These are phyloP conservation scores for Steatocranus sp. DNA, from an alignment of 2,797 vertebrate species.

Conservation along the genomic window DNA sequence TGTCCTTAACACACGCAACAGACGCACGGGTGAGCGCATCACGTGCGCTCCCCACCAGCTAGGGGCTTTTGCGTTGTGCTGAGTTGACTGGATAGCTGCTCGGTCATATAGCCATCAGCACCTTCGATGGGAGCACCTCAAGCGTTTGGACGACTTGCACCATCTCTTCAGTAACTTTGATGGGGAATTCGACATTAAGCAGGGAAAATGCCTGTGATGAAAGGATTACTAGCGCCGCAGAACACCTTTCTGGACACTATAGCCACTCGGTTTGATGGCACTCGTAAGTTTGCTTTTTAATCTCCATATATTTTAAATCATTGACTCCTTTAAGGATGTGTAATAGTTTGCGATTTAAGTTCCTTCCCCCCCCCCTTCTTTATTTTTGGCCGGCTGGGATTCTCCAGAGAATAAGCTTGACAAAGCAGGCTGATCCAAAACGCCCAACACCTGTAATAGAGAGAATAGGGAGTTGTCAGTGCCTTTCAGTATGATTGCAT, in stretches of 20 bases:
- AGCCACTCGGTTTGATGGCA: constrained; percentile 97
- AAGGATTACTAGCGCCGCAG: constrained; percentile 96
- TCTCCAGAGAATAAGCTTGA: neutral
- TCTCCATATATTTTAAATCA: neutral
- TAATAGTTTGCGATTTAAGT: neutral
- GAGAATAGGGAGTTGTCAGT: neutral
- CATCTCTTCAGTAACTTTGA: constrained; percentile 81
- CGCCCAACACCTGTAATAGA: neutral
- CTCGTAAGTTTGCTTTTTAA: constrained; percentile 87
- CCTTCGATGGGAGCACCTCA: constrained; percentile 36
- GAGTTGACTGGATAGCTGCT: constrained; percentile 51
- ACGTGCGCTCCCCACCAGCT: constrained; percentile 23
- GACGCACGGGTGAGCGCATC: constrained; percentile 49
- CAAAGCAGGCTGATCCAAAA: neutral
- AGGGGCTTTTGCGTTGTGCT: constrained; percentile 40
- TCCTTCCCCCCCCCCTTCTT: neutral
- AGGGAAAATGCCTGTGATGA: constrained; percentile 99
- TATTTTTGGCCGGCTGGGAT: neutral
- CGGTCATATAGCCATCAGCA: neutral
- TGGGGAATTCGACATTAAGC: constrained; percentile 86
- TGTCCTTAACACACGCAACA: constrained; percentile 33
- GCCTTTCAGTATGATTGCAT: neutral
- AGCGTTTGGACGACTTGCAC: constrained; percentile 45
- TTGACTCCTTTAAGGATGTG: neutral
- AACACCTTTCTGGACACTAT: constrained; percentile 99